Evolutionary conservation across 2,888 invertebrate species (phyloP).

Genomic region (Spilosoma lubricipeda): DNA sequence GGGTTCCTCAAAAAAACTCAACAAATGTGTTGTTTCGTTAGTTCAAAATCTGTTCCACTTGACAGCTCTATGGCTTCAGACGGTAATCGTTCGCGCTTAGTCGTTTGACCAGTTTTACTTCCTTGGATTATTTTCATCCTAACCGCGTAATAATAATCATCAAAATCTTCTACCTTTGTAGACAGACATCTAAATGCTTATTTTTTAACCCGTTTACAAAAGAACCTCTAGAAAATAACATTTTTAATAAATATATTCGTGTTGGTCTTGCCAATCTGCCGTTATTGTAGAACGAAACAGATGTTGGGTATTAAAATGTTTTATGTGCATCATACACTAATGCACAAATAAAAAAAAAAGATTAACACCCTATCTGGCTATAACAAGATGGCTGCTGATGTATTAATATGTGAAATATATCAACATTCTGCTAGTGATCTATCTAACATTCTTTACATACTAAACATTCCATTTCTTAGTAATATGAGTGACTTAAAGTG

Average conservation of each 20-base stretch:
- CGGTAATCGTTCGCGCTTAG: not conserved
- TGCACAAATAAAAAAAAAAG: conserved; percentile 11
- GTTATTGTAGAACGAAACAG: conserved; percentile 34
- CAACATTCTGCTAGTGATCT: conserved; percentile 44
- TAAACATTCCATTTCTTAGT: conserved; percentile 80
- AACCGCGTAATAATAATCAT: not conserved
- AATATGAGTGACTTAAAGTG: conserved; percentile 84
- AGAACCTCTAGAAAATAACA: conserved; percentile 19
- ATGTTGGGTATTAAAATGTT: conserved; percentile 23
- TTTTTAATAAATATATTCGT: conserved; percentile 43
- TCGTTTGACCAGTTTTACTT: not conserved
- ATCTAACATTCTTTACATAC: conserved; percentile 66
- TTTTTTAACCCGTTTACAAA: conserved; percentile 25
- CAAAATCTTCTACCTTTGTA: conserved; percentile 15
- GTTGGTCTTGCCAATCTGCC: conserved; percentile 61
- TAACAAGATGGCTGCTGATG: not conserved
- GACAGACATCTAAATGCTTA: conserved; percentile 23
- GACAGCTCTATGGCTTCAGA: not conserved
- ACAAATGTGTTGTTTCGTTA: not conserved
- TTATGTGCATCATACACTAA: conserved; percentile 26
- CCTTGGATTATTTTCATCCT: not conserved
- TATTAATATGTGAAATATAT: conserved; percentile 7
- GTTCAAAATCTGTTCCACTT: not conserved
- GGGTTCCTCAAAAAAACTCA: not conserved
- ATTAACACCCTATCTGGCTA: too few relatives aligned